Conservation (phyloP, 1,140 invertebrate genomes). For the Babylonia areolata region DNA sequence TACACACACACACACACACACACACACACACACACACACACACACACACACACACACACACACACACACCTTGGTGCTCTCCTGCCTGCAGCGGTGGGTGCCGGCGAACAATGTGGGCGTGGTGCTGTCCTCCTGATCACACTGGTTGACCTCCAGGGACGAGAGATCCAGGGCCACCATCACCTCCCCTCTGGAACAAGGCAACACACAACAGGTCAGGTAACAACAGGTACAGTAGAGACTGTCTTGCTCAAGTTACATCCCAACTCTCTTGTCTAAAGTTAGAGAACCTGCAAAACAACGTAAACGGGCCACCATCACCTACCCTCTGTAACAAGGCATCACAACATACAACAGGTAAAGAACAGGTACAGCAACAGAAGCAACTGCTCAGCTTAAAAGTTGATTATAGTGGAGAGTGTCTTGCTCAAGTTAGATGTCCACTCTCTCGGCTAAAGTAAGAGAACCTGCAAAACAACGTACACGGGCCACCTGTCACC, state of each 20-base stretch:
- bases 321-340: too few species aligned
- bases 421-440: too few species aligned
- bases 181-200: constrained; percentile 79
- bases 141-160: constrained; percentile 76
- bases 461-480: too few species aligned
- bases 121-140: constrained; percentile 63
- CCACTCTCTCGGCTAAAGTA: too few species aligned
- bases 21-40: constrained; percentile 1
- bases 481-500: too few species aligned
- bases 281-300: too few species aligned
- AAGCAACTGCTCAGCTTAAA: too few species aligned
- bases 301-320: too few species aligned
- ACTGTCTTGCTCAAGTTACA: too few species aligned
- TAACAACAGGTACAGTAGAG: not conserved
- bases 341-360: too few species aligned
- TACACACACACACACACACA: constrained; percentile 7
- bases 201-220: constrained; percentile 72
- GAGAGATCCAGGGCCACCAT: constrained; percentile 74
- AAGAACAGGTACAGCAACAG: too few species aligned
- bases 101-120: constrained; percentile 71
- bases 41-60: constrained; percentile 2
- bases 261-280: not conserved
- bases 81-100: constrained; percentile 74
- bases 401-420: too few species aligned
- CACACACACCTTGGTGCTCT: constrained; percentile 70